phyloP scores from a whole-genome alignment of 1,140 invertebrate genomes.

The Phocides pigmalion region DNA sequence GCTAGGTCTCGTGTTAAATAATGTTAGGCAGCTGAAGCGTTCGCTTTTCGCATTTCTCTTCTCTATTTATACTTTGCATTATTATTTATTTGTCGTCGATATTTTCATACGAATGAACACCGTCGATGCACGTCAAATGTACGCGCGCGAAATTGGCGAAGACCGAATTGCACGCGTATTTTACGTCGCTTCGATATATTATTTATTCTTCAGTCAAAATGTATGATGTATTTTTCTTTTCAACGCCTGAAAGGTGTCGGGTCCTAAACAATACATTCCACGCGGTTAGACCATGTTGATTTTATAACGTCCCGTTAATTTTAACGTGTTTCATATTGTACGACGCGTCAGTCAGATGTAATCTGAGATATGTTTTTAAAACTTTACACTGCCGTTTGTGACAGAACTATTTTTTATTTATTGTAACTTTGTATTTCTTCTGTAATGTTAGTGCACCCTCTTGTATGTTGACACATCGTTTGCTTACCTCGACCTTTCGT shows the following conservation, averaged over 20 bases:
- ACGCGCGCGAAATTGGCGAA: slow-evolving; percentile 1
- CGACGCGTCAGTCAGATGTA: slow-evolving; percentile 67
- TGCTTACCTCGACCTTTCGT: slow-evolving; percentile 53
- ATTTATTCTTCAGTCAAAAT: slow-evolving; percentile 33
- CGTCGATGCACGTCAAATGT: slow-evolving; percentile 33
- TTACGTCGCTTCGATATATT: background rate
- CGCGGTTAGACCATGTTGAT: slow-evolving; percentile 77
- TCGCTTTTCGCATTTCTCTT: slow-evolving; percentile 66
- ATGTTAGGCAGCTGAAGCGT: slow-evolving; percentile 74
- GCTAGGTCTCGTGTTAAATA: slow-evolving; percentile 78
- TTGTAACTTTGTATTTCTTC: slow-evolving; percentile 3
- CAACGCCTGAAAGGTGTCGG: slow-evolving; percentile 80
- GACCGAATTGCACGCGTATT: slow-evolving; percentile 2
- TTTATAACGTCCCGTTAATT: slow-evolving; percentile 57
- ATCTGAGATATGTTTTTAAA: slow-evolving; percentile 74
- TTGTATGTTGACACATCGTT: slow-evolving; percentile 33
- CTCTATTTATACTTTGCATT: slow-evolving; percentile 55
- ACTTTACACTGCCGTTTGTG: slow-evolving; percentile 51
- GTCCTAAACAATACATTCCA: slow-evolving; percentile 79
- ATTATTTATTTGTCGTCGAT: slow-evolving; percentile 20
- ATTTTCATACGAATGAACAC: slow-evolving; percentile 34
- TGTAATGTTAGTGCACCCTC: slow-evolving; percentile 33
- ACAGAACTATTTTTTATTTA: slow-evolving; percentile 25
- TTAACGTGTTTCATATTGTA: slow-evolving; percentile 40
- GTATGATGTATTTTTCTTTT: slow-evolving; percentile 61